Base-by-base conservation (phyloP, 1,140 invertebrate species). In the Mesaphorura yosii region DNA sequence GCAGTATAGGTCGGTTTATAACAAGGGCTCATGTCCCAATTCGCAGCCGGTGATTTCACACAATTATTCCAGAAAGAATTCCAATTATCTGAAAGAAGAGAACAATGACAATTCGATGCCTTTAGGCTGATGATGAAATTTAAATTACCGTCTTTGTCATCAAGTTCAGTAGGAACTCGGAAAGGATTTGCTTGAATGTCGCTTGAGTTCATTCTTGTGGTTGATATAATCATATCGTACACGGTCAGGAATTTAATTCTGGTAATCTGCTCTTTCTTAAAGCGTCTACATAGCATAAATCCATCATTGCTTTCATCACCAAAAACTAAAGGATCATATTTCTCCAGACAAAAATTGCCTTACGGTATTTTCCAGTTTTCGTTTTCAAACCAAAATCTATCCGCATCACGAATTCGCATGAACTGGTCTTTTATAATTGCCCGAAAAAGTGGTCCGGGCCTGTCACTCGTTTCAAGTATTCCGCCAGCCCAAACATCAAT, bases 401-500 rank as follows among this genome's bases (percentile, higher is more conserved):
- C 76, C 1, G 70, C 75, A 64, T 75, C 66, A 51, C 76, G 59
- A 45, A 78, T 75, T 53, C 76, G 64, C 31, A 57, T 51, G 65
- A 78, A 78, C 55, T 78, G 77, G 64, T 78, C 74, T 28, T 62
- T 59, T 31, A 78, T 75, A 27, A 78, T 71, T 15, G 48, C 53
- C 53, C 59, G 63, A 64, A 84, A 83, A 2, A 83, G 66, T 64
- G 74, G 70, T 2, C 81, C 81, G 1, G 78, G 79, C 28, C 75
- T 72, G 49, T 70, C 59, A 22, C 48, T 58, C 1, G 79, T 79
- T 67, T 83, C 81, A 34, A 82, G 57, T 65, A 83, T 75, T 4
- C 80, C 81, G n/a, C 80, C 82, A 25, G 79, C 70, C 73, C 80
- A 83, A 2, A 79, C 68, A 66, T 84, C 82, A 37, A 83, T 69